Evolutionary conservation across 2,113 vertebrate genomes (phyloP), one percentile per base, ranked within the genome.

Genomic region (Chrysochloris asiatica): DNA sequence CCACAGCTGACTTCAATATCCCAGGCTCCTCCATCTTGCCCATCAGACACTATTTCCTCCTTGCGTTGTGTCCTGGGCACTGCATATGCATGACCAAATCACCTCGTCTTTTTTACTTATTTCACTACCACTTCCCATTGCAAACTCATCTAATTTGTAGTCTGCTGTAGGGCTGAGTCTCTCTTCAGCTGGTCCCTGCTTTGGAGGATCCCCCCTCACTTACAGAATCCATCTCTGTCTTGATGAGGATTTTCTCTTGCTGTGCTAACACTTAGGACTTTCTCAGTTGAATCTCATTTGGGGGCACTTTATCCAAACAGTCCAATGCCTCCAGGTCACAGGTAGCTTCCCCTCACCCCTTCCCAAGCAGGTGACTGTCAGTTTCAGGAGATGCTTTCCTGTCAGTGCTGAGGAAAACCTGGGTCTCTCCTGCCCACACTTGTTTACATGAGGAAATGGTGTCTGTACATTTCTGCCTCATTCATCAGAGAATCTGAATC

Each of bases 111-210:
- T 87, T 75, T 90, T 80, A 71, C 89, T 90, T 88, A 86, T 96
- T 83, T 85, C 85, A 63, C 79, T 75, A 84, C 43, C 47, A 67
- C 86, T 84, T 89, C n/a, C 50, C 73, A 65, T 48, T 14, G 72
- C 86, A 95, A 93, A 89, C 72, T 41, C 85, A 87, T 90, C 77
- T 79, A 41, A 91, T 92, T 83, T 91, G 83, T 41, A 33, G 83
- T 94, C 71, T 38, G 47, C 86, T 82, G 56, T 83, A 59, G 9
- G 86, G 38, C 75, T 76, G 36, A 1, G 0, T 83, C 85, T 89
- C 47, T 92, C 81, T n/a, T 86, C 12, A 1, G 33, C 1, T 13
- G 52, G 24, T 9, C 11, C 61, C 36, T 30, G 13, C 24, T 52
- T 90, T 77, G 24, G 38, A 67, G 50, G 30, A 3, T 33, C 22